Evolutionary conservation across 2,888 invertebrate genomes (phyloP).

Genomic region (Aphidius colemani): DNA sequence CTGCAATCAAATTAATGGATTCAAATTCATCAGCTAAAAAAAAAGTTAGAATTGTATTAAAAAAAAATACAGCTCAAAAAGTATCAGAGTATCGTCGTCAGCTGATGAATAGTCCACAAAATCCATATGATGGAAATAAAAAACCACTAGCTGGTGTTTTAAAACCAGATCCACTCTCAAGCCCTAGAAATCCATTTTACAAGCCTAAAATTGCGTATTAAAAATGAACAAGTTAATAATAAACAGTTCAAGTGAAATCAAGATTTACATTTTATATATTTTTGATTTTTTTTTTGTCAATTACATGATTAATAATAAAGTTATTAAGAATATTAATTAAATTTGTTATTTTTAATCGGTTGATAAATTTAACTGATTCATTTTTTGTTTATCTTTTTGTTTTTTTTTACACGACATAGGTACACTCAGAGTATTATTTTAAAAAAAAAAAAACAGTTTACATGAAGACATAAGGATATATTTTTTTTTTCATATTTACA

Average conservation of each 20-base stretch:
- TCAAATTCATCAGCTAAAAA: slow-evolving; percentile 59
- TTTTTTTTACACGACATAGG: slow-evolving; percentile 21
- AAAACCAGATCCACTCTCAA: slow-evolving; percentile 70
- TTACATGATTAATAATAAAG: slow-evolving; percentile 20
- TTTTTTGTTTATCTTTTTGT: not conserved
- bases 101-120: slow-evolving; percentile 72
- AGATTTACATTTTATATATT: slow-evolving; percentile 17
- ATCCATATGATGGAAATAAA: slow-evolving; percentile 75
- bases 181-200: slow-evolving; percentile 80
- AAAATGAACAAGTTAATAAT: not conserved
- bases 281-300: slow-evolving; percentile 11
- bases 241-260: not conserved
- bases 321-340: slow-evolving; percentile 23
- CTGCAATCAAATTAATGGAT: too few species aligned
- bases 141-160: slow-evolving; percentile 75
- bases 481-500: too few species aligned
- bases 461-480: too few species aligned
- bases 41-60: slow-evolving; percentile 75
- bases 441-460: not conserved
- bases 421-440: slow-evolving; percentile 11
- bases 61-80: slow-evolving; percentile 73
- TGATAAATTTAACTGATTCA: not conserved
- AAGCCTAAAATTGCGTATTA: slow-evolving; percentile 55
- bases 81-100: slow-evolving; percentile 75
- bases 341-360: not conserved